Conservation (phyloP, 1,140 invertebrate genomes). For the Philaenus spumarius region DNA sequence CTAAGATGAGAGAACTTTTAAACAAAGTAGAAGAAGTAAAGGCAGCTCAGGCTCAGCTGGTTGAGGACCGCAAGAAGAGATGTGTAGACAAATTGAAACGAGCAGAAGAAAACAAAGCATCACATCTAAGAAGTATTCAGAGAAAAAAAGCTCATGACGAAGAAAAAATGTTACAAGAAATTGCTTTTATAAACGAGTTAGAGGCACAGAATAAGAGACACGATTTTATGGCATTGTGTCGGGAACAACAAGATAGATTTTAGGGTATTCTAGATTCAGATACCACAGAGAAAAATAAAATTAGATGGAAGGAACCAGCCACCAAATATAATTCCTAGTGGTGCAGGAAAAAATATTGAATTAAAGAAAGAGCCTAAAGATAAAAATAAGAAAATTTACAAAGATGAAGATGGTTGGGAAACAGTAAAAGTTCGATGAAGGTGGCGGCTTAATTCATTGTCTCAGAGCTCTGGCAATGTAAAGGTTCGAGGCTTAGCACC, state of each 20-base stretch:
- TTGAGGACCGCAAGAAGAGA: conserved; percentile 73
- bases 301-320: no score
- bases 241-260: conserved; percentile 76
- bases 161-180: conserved; percentile 93
- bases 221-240: conserved; percentile 76
- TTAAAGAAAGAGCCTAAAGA: no score
- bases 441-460: conserved; percentile 14
- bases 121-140: conserved; percentile 72
- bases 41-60: conserved; percentile 75
- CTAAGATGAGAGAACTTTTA: no score
- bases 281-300: no score
- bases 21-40: conserved; percentile 85
- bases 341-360: no score
- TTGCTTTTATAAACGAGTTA: conserved; percentile 94
- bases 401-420: conserved; percentile 64
- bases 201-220: conserved; percentile 92
- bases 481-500: conserved; percentile 34
- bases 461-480: conserved; percentile 23
- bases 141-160: conserved; percentile 97
- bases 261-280: no score
- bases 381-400: no score
- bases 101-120: conserved; percentile 85
- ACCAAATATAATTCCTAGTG: no score
- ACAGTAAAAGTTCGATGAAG: conserved; percentile 48
- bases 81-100: conserved; percentile 81